phyloP scores from a whole-genome alignment of 1,140 invertebrate genomes.

The Bemisia tabaci region DNA sequence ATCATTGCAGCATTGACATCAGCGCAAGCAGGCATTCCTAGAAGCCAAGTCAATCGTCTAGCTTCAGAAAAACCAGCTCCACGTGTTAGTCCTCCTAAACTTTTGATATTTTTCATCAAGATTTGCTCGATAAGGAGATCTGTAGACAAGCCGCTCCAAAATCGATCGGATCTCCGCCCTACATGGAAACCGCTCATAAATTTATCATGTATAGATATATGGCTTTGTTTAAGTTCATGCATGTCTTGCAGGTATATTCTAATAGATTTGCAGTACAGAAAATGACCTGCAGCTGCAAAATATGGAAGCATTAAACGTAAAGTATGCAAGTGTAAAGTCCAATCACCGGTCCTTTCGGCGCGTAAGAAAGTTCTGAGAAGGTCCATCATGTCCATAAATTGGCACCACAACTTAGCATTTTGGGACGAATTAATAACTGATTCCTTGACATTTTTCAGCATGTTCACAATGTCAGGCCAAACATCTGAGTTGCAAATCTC shows the following conservation, averaged over 20 bases:
- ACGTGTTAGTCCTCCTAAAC: constrained; percentile 27
- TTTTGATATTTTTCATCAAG: constrained; percentile 32
- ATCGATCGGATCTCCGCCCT: constrained; percentile 26
- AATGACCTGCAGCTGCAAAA: constrained; percentile 30
- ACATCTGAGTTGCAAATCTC: neutral
- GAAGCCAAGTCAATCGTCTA: constrained; percentile 29
- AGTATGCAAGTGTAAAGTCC: constrained; percentile 25
- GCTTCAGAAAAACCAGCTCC: constrained; percentile 27
- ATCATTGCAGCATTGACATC: constrained; percentile 13
- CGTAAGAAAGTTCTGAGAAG: constrained; percentile 29
- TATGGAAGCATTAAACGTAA: constrained; percentile 30
- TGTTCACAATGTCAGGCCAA: neutral
- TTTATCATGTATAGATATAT: neutral
- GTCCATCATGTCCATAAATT: constrained; percentile 32
- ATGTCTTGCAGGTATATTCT: constrained; percentile 15
- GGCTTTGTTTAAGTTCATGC: neutral
- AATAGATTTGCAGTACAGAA: constrained; percentile 8
- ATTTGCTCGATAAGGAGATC: constrained; percentile 31
- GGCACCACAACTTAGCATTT: constrained; percentile 31
- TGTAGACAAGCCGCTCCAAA: constrained; percentile 28
- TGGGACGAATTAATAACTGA: constrained; percentile 24
- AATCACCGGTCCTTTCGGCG: constrained; percentile 27
- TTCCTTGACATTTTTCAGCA: neutral
- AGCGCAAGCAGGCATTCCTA: constrained; percentile 18
- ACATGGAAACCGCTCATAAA: constrained; percentile 24